phyloP scores from a whole-genome alignment of 2,797 vertebrate genomes.

The Cynodonichthys magdalenae region DNA sequence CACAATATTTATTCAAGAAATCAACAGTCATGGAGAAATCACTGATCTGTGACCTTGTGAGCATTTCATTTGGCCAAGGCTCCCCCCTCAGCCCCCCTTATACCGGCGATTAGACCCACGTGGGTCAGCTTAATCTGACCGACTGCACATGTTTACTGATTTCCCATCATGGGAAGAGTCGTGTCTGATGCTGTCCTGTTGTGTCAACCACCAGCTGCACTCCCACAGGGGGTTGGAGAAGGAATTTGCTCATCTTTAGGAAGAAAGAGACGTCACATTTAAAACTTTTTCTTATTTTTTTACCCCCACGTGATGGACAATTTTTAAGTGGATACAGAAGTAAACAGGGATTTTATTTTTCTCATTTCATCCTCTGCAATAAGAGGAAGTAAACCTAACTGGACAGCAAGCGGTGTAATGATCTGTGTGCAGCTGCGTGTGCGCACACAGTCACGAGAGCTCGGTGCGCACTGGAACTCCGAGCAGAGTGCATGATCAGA shows the following conservation, averaged over 20 bases:
- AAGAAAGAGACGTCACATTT: not conserved
- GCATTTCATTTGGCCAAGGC: slow-evolving; percentile 74
- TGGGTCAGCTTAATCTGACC: slow-evolving; percentile 71
- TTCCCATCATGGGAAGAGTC: slow-evolving; percentile 51
- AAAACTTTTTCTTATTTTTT: not conserved
- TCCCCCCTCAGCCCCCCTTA: slow-evolving; percentile 37
- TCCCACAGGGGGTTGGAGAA: slow-evolving; percentile 10
- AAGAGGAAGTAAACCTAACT: slow-evolving; percentile 7
- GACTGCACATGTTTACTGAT: slow-evolving; percentile 65
- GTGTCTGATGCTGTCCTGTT: slow-evolving; percentile 46
- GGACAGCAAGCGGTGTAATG: slow-evolving; percentile 39
- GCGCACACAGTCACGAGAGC: slow-evolving; percentile 22
- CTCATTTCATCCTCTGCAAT: slow-evolving; percentile 16
- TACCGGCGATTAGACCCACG: slow-evolving; percentile 69
- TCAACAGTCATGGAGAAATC: slow-evolving; percentile 35
- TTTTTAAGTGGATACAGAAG: slow-evolving; percentile 8
- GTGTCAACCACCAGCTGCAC: slow-evolving; percentile 27
- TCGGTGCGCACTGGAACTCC: slow-evolving; percentile 25
- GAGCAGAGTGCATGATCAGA: slow-evolving; percentile 11
- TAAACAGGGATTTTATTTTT: not conserved
- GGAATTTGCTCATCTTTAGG: slow-evolving; percentile 1
- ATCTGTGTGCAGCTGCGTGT: slow-evolving; percentile 19
- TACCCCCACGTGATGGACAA: not conserved
- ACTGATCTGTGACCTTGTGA: slow-evolving; percentile 68
- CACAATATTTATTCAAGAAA: slow-evolving; percentile 24